Conservation (phyloP, 2,797 vertebrate species). For the Lacerta viridis region DNA sequence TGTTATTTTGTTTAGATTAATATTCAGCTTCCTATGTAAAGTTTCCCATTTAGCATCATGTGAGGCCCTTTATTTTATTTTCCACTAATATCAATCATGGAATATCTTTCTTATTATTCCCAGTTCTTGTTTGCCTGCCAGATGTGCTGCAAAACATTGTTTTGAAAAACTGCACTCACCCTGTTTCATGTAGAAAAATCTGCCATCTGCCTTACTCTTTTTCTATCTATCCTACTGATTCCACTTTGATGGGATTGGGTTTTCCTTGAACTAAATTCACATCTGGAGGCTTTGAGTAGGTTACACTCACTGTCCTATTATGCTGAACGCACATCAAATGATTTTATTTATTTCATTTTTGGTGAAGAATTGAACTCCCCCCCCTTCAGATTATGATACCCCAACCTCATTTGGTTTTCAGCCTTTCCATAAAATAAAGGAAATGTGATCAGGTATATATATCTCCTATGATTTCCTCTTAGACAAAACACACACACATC, state of each 20-base stretch:
- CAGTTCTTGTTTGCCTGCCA: constrained; percentile 40
- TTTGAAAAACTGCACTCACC: constrained; percentile 53
- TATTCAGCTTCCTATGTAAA: constrained; percentile 12
- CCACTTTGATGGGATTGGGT: constrained; percentile 51
- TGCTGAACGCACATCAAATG: not conserved
- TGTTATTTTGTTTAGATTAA: not conserved
- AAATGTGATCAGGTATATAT: not conserved
- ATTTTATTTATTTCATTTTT: constrained; percentile 8
- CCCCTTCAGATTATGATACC: not conserved
- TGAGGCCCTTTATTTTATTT: not conserved
- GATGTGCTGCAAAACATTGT: constrained; percentile 55
- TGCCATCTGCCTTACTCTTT: constrained; percentile 56
- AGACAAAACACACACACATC: not conserved
- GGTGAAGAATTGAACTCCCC: not conserved
- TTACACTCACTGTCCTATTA: not conserved
- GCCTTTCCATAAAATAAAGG: not conserved
- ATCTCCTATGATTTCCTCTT: not conserved
- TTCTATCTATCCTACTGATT: constrained; percentile 38
- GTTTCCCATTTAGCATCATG: not conserved
- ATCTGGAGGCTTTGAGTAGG: not conserved
- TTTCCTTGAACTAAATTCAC: constrained; percentile 35
- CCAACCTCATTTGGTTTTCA: not conserved
- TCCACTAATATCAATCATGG: constrained; percentile 26
- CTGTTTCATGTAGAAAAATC: constrained; percentile 51
- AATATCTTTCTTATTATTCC: constrained; percentile 42